phyloP scores from a whole-genome alignment of 2,888 invertebrate genomes.

The Lasioglossum malachurum region DNA sequence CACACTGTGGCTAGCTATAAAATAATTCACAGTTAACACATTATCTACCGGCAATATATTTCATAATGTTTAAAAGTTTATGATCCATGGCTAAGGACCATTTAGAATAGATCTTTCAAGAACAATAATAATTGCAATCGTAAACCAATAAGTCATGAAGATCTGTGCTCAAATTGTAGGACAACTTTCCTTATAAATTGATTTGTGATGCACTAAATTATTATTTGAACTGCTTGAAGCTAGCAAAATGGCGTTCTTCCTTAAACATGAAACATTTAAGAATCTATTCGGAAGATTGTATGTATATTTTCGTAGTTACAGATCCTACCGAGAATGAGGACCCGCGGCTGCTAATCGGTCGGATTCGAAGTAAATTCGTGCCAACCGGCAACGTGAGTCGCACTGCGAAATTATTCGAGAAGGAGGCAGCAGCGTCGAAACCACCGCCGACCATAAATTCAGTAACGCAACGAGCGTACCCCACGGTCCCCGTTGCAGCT shows the following conservation, averaged over 20 bases:
- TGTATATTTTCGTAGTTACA: constrained; percentile 26
- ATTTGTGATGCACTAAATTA: too few species aligned
- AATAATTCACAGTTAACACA: too few species aligned
- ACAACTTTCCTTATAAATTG: too few species aligned
- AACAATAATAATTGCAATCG: too few species aligned
- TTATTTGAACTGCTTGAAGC: background rate
- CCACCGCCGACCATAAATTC: constrained; percentile 41
- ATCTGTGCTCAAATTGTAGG: too few species aligned
- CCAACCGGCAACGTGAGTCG: constrained; percentile 83
- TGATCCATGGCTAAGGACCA: too few species aligned
- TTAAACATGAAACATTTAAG: background rate
- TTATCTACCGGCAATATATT: too few species aligned
- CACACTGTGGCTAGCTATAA: too few species aligned
- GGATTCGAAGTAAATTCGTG: constrained; percentile 68
- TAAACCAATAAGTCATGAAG: too few species aligned
- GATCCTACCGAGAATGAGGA: constrained; percentile 73
- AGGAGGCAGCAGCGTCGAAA: constrained; percentile 70
- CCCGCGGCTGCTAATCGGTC: constrained; percentile 76
- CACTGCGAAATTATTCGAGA: constrained; percentile 82
- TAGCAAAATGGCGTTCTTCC: background rate
- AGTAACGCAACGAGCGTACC: constrained; percentile 56
- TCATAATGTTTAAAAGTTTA: too few species aligned
- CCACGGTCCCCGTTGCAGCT: constrained; percentile 47
- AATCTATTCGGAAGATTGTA: background rate
- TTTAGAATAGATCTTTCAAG: too few species aligned